Evolutionary conservation across 1,140 invertebrate species (phyloP).

Genomic region (Chironomus striatipennis): DNA sequence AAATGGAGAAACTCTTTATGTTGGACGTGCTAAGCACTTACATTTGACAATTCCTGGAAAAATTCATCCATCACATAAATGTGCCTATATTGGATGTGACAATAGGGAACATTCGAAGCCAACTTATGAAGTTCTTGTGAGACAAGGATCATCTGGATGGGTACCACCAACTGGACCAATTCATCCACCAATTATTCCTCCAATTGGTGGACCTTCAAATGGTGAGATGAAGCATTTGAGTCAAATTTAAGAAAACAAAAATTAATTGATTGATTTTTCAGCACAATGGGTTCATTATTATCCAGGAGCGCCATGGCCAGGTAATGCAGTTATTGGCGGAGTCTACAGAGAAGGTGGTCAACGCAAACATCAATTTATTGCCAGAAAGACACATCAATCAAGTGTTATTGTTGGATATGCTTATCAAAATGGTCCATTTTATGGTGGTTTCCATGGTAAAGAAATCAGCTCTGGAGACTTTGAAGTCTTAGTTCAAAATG

Average conservation of each 20-base stretch:
- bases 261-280: too few species aligned
- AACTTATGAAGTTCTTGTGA: not conserved
- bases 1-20: conserved; percentile 52
- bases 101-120: conserved; percentile 46
- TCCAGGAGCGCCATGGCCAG: not conserved
- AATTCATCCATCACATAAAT: conserved; percentile 48
- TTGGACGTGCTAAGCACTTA: conserved; percentile 50
- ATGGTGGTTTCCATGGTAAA: not conserved
- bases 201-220: not conserved
- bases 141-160: not conserved
- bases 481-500: not conserved
- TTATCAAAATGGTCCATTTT: not conserved
- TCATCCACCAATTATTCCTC: not conserved
- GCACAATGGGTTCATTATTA: conserved; percentile 33
- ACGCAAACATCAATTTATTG: not conserved
- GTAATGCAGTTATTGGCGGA: conserved; percentile 45
- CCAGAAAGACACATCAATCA: not conserved
- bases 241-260: too few species aligned
- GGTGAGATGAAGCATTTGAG: not conserved
- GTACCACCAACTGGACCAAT: not conserved
- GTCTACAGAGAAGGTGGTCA: not conserved
- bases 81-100: conserved; percentile 54
- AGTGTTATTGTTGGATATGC: not conserved
- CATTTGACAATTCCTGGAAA: conserved; percentile 62
- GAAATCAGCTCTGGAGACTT: not conserved